These are phyloP conservation scores for Sapajus apella DNA, from an alignment of 2,113 vertebrate species.

Conservation along the genomic window DNA sequence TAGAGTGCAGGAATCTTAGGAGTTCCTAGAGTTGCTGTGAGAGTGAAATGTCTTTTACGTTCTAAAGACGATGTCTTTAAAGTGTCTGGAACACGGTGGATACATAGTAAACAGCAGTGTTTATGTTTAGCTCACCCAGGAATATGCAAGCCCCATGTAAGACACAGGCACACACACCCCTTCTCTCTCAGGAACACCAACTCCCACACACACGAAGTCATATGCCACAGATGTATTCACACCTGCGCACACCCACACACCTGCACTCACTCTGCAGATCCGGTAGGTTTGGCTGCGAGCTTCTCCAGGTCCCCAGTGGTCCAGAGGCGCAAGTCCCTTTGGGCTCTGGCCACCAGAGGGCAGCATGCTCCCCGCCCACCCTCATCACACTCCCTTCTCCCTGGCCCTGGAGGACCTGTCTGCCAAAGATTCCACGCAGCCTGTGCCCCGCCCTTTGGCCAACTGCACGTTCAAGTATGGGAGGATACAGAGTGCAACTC, in stretches of 20 bases:
- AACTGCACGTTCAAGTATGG: not conserved
- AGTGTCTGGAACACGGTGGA: not conserved
- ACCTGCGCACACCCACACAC: fast-evolving
- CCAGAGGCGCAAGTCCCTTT: not conserved
- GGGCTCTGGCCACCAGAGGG: conserved; percentile 7
- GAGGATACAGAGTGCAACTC: not conserved
- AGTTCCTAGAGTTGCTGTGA: not conserved
- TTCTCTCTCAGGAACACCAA: not conserved
- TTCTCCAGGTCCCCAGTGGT: not conserved
- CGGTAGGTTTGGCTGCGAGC: too few relatives aligned
- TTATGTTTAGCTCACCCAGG: not conserved
- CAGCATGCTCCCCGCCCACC: not conserved
- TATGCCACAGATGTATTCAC: not conserved
- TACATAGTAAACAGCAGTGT: too few relatives aligned
- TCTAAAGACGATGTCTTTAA: not conserved
- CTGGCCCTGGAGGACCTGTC: too few relatives aligned
- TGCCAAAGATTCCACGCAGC: not conserved
- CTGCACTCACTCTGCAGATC: not conserved
- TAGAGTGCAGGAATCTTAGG: not conserved
- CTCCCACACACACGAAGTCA: not conserved
- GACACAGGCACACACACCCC: not conserved
- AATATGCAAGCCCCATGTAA: not conserved
- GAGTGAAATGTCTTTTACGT: not conserved
- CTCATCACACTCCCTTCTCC: not conserved
- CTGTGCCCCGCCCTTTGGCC: not conserved